Evolutionary conservation across 2,113 vertebrate genomes (phyloP), one percentile per base, ranked within the genome.

Genomic region (Aramus guarauna): DNA sequence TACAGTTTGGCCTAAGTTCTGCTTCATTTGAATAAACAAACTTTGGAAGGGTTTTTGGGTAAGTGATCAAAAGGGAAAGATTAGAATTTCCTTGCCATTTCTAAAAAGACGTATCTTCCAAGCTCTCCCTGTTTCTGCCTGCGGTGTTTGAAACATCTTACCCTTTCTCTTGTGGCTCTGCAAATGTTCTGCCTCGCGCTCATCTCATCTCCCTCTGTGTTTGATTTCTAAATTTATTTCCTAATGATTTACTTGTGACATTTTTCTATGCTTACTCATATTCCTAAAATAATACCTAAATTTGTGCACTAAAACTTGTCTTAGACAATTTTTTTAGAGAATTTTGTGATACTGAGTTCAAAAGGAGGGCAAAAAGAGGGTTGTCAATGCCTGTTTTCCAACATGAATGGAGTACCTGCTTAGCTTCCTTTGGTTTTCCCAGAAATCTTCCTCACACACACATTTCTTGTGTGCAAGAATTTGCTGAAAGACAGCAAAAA

Each of bases 21-120:
- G 8, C 69, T 85, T 90, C 50, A 88, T 96, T 85, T 95, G 78
- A 93, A 93, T 95, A 79, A 83, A 71, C 41, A 95, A 85, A 66
- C 37, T 92, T 90, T 52, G 78, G 50, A 93, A 89, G 12, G 62
- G 23, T 20, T 74, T 77, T 26, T 15, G 55, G 10, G 27, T 20
- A 82, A 82, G n/a, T 83, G 78, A 85, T 82, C 82, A 78, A 94
- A 87, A 79, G 53, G 62, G 16, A 82, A 36, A 75, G 47, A 79
- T 82, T 36, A 76, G 29, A 79, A 82, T 85, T 90, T 83, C 50
- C 37, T 72, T 82, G 53, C n/a, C 20, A 13, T 71, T 95, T 94
- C 55, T 23, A 45, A 60, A 41, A 41, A 53, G 52, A 24, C 83
- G 24, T 37, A 1, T 73, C 71, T 92, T 85, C 80, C 62, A 64